Conservation (phyloP, 2,113 vertebrate species). For the Nothocercus nigrocapillus region DNA sequence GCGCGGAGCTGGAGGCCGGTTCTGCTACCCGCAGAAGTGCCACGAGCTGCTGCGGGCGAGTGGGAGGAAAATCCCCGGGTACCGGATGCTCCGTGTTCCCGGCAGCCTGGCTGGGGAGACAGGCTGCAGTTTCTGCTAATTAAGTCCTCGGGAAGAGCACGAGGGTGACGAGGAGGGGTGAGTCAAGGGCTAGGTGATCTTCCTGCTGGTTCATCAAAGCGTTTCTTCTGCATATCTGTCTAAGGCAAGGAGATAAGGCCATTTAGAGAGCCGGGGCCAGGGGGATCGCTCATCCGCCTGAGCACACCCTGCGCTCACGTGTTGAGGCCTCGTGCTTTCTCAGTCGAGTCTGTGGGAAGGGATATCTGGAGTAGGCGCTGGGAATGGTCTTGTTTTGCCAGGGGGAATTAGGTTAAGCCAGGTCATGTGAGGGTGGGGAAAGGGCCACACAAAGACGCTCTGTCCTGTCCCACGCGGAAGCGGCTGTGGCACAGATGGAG, state of each 20-base stretch:
- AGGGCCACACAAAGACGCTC: background rate
- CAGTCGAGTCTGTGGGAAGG: rapidly evolving
- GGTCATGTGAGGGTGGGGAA: background rate
- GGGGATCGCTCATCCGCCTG: background rate
- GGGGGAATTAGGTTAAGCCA: rapidly evolving
- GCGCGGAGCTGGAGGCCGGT: no score
- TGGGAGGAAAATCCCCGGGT: background rate
- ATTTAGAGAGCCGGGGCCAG: no score
- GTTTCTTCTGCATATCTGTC: background rate
- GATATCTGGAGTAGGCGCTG: rapidly evolving
- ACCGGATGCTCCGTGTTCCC: background rate
- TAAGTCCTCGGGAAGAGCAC: background rate
- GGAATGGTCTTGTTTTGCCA: no score
- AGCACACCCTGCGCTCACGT: background rate
- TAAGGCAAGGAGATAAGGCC: no score
- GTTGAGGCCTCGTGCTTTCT: rapidly evolving
- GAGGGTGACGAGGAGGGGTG: background rate
- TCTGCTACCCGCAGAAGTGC: background rate
- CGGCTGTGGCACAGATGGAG: background rate
- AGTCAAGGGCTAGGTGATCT: background rate
- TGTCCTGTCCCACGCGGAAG: background rate
- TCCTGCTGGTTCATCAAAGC: background rate
- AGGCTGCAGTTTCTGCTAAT: background rate
- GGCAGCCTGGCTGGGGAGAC: rapidly evolving
- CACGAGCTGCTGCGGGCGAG: background rate